phyloP scores from a whole-genome alignment of 2,113 vertebrate genomes.

The Hypanus sabinus region DNA sequence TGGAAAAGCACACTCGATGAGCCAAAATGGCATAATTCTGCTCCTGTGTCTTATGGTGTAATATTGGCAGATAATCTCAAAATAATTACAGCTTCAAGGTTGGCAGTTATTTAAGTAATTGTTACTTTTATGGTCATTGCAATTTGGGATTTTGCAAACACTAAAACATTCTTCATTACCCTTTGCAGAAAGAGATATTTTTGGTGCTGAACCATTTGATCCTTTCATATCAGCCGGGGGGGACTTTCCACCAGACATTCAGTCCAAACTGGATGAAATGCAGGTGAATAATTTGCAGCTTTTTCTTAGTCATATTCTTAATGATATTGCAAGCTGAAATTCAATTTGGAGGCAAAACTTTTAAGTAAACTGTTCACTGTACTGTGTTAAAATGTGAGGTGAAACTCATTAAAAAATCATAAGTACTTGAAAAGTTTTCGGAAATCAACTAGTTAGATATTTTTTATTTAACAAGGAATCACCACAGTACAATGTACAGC shows the following conservation, averaged over 20 bases:
- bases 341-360: not conserved
- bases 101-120: not conserved
- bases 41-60: no score
- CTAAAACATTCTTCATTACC: constrained; percentile 40
- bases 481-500: no score
- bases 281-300: constrained; percentile 69
- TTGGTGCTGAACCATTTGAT: constrained; percentile 93
- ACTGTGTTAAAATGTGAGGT: not conserved
- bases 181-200: constrained; percentile 82
- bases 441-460: not conserved
- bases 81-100: not conserved
- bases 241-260: constrained; percentile 91
- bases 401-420: not conserved
- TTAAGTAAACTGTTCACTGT: not conserved
- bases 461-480: not conserved
- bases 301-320: not conserved
- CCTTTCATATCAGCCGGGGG: constrained; percentile 89
- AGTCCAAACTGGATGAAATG: constrained; percentile 97
- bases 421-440: not conserved
- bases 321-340: not conserved
- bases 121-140: no score
- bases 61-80: not conserved
- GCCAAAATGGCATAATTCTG: no score
- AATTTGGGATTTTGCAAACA: not conserved
- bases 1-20: no score